A percentile compares a stretch with the other conserved stretches of the same genome.
Evolutionary conservation across 2,113 vertebrate species (phyloP).

Genomic region (Mastomys natalensis): DNA sequence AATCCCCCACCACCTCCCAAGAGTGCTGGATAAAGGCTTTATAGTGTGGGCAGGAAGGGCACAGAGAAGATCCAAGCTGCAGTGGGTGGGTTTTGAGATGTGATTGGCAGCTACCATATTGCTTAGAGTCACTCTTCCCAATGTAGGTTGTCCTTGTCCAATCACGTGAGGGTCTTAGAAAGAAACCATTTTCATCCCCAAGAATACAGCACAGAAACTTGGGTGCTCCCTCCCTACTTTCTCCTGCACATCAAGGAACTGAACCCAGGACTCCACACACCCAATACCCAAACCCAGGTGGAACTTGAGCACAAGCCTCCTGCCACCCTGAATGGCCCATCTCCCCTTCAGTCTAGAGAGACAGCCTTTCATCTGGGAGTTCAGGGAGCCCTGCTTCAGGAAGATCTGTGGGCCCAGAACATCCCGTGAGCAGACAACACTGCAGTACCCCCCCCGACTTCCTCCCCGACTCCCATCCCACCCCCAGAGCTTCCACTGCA

Average conservation of each 20-base stretch:
- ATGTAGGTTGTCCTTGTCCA: neutral
- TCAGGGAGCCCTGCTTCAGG: neutral
- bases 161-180: neutral
- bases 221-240: neutral
- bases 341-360: neutral
- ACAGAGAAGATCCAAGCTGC: neutral
- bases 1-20: neutral
- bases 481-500: neutral
- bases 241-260: neutral
- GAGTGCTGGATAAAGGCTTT: neutral
- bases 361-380: neutral
- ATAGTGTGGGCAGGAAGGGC: neutral
- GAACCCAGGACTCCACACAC: neutral
- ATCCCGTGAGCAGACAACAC: neutral
- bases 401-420: neutral
- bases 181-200: no score
- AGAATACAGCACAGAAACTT: neutral
- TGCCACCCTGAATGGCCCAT: rapidly evolving
- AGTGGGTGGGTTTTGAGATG: neutral
- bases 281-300: neutral
- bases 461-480: rapidly evolving
- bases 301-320: rapidly evolving
- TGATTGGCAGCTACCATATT: neutral
- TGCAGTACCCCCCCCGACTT: neutral
- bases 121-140: no score